phyloP scores from a whole-genome alignment of 1,140 invertebrate species.

The Proctacanthus coquilletti region DNA sequence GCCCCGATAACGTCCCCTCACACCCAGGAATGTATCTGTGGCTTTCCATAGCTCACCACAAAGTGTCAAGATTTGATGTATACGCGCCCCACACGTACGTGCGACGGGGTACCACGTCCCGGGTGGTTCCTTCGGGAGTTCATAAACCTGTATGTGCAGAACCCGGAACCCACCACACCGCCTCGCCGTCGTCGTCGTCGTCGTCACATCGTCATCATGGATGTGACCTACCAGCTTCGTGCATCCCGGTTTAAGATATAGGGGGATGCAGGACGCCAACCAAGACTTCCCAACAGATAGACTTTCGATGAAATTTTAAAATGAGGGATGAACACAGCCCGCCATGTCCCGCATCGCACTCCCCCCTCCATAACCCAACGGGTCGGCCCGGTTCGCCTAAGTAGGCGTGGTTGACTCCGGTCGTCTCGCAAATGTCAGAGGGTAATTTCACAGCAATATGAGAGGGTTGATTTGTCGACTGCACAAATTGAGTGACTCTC shows the following conservation, averaged over 20 bases:
- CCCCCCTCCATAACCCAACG: slow-evolving; percentile 8
- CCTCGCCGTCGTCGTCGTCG: slow-evolving; percentile 6
- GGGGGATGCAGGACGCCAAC: too few relatives aligned
- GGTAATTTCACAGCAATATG: neutral
- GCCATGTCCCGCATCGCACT: slow-evolving; percentile 1
- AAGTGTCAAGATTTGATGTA: slow-evolving; percentile 32
- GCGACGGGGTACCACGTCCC: too few relatives aligned
- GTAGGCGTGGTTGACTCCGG: slow-evolving; percentile 1
- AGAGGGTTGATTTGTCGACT: neutral
- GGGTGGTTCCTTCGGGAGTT: too few relatives aligned
- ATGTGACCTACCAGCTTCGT: slow-evolving; percentile 11
- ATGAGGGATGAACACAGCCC: slow-evolving; percentile 1
- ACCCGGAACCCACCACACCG: slow-evolving; percentile 7
- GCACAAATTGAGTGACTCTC: too few relatives aligned
- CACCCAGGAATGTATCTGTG: slow-evolving; percentile 17
- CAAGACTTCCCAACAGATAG: slow-evolving; percentile 1
- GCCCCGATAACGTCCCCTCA: slow-evolving; percentile 6
- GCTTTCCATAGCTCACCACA: slow-evolving; percentile 30
- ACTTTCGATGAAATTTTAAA: slow-evolving; percentile 1
- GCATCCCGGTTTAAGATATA: too few relatives aligned
- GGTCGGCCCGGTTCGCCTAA: slow-evolving; percentile 12
- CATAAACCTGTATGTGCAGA: too few relatives aligned
- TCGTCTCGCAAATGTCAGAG: neutral
- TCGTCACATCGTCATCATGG: slow-evolving; percentile 3
- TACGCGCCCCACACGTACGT: too few relatives aligned